Evolutionary conservation across 2,888 invertebrate species (phyloP).

Genomic region (Zygothrica quintamaculata): DNA sequence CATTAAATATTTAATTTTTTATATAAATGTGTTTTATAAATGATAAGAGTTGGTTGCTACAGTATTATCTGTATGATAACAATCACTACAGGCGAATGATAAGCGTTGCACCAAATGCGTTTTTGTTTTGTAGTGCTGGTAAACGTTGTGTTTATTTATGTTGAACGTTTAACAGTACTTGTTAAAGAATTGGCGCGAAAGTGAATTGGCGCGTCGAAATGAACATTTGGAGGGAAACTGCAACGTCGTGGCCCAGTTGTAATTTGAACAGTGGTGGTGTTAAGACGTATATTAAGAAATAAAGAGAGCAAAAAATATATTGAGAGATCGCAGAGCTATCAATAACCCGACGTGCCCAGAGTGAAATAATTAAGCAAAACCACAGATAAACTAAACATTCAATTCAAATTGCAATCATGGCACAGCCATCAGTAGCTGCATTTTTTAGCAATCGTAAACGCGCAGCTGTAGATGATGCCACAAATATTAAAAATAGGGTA

Average conservation of each 20-base stretch:
- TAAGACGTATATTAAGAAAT: constrained; percentile 66
- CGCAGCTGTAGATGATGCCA: constrained; percentile 88
- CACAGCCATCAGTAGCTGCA: constrained; percentile 90
- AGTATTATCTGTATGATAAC: no score
- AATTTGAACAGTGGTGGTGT: constrained; percentile 77
- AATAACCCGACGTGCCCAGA: constrained; percentile 57
- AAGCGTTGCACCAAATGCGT: no score
- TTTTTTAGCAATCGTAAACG: constrained; percentile 92
- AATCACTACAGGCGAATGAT: no score
- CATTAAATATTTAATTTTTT: no score
- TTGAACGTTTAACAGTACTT: constrained; percentile 21
- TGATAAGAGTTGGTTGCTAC: no score
- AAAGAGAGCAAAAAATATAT: constrained; percentile 32
- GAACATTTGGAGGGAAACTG: constrained; percentile 82
- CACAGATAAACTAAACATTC: constrained; percentile 36
- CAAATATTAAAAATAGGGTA: constrained; percentile 86
- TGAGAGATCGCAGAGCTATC: constrained; percentile 23
- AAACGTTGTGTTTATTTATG: background rate
- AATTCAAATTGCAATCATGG: constrained; percentile 85
- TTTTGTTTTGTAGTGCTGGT: background rate
- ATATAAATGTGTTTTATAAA: no score
- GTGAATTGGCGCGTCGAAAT: constrained; percentile 69
- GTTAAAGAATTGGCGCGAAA: constrained; percentile 72
- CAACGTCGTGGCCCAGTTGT: constrained; percentile 74
- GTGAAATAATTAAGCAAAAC: constrained; percentile 46